Base-by-base conservation (phyloP, 2,888 invertebrate species). In the Drosophila histrio region DNA sequence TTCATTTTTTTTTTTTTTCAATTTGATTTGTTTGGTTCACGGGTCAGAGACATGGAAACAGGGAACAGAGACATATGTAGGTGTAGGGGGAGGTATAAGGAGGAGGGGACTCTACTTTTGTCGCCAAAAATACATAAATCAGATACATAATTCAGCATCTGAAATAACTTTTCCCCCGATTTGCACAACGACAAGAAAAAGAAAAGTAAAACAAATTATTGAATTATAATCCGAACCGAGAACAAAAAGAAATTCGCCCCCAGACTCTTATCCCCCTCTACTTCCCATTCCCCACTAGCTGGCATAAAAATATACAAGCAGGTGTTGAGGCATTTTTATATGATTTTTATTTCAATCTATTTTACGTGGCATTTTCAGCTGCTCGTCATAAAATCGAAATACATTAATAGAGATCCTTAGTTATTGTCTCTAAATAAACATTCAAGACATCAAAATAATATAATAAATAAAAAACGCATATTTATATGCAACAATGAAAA, bases 141-240 rank as follows among this genome's bases (percentile, higher is more conserved):
- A 54, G 41, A 75, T 68, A 41, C 50, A 73, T 73, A 67, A 73
- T 67, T 60, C 30, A 74, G 43, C 41, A 34, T 38, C 17, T 21
- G 34, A 28, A 49, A 50, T 34, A 62, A 60, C 38, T 67, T 67
- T 52, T 19, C 43, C 13, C 54, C 24, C 13, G 54, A 43, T 54
- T 36, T 38, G 30, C 13, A 19, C 17, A 34, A 11, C 15, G 30
- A 13, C 13, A 50, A 38, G 13, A 50, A 38, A 13, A 24, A 2
- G 13, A 34, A 22, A 36, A 41, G 30, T 13, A 22, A 47, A 49
- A 67, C 43, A 67, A 49, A 62, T 74, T 62, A 68, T 68, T 72
- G 62, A 54, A 54, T 50, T 36, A 62, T 65, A 46, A 64, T 71
- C 49, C 43, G 62, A 62, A 47, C 22, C 39, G 28, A 43, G 22